Conservation (phyloP, 53 echinoderm and acorn worm species). For the Holothuria scabra region DNA sequence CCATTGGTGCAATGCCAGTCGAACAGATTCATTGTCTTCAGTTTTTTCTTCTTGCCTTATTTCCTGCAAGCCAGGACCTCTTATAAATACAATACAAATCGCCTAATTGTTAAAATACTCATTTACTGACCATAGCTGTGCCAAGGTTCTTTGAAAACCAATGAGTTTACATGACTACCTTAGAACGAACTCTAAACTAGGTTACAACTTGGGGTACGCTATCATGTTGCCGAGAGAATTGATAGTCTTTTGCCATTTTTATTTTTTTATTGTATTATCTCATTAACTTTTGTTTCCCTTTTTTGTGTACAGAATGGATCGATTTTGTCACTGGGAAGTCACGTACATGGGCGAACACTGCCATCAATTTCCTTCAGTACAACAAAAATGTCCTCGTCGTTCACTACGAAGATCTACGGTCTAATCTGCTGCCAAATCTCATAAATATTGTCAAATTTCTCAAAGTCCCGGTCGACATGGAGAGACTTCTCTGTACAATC, state of each 20-base stretch:
- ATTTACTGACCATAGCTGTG: no score
- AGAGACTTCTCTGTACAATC: conserved; percentile 76
- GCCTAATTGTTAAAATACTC: no score
- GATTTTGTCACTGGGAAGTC: conserved; percentile 95
- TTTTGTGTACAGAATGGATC: conserved; percentile 80
- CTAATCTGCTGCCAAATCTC: conserved; percentile 64
- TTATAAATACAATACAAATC: no score
- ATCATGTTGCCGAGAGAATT: no score
- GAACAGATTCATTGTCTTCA: no score
- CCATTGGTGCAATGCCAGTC: no score
- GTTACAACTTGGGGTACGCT: no score
- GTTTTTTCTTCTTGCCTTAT: no score
- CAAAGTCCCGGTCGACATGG: conserved; percentile 62
- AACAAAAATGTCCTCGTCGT: conserved; percentile 79
- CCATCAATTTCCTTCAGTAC: conserved; percentile 88
- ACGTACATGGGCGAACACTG: conserved; percentile 94
- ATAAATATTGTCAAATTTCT: conserved; percentile 72
- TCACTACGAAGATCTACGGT: conserved; percentile 89
- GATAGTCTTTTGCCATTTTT: neutral
- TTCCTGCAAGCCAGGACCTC: no score
- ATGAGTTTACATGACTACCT: no score
- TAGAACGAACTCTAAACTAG: no score
- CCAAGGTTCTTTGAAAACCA: no score
- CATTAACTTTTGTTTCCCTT: neutral
- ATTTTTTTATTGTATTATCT: neutral